Evolutionary conservation across 1,140 invertebrate genomes (phyloP), one percentile per base, ranked within the genome.

Genomic region (Andricus grossulariae): DNA sequence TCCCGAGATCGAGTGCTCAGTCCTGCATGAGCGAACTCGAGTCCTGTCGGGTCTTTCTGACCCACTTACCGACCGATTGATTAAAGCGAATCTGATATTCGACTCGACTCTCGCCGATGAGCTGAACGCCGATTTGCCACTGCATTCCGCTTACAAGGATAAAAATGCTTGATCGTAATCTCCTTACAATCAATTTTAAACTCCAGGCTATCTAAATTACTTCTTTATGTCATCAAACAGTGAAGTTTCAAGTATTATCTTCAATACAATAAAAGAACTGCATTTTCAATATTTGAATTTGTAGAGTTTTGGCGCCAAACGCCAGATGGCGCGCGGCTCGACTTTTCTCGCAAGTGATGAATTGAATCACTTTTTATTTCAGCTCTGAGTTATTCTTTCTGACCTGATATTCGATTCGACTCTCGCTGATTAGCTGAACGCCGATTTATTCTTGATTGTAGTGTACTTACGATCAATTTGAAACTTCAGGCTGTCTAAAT

Each of bases 71-170:
- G 32, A 32, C 32, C 60, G 60, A 66, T 66, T 66, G 60, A 66
- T 66, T 66, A 66, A 66, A 66, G 60, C 60, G 25, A 66, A 66
- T 66, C 60, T 66, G 60, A 66, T 66, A 66, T 66, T 66, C 60
- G 60, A 39, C 60, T 39, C 60, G 60, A 66, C 25, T 39, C 60
- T 39, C 16, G 60, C 25, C 60, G 60, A 66, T 66, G 60, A 66
- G 60, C 60, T 66, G 25, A 45, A n/a, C 60, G 15, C 25, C 25
- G 19, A 25, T 66, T 66, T 66, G 57, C 21, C 57, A 45, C 60
- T 66, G 60, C 60, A 66, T 66, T 66, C 60, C 60, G 39, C 60
- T 11, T 15, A 32, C 60, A 66, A 66, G 60, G 60, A 66, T 32
- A 66, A 39, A 66, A 66, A 66, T 66, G 21, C 60, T 66, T 8